These are phyloP conservation scores for Siphamia tubifer DNA, from an alignment of 2,113 vertebrate genomes.

Conservation along the genomic window DNA sequence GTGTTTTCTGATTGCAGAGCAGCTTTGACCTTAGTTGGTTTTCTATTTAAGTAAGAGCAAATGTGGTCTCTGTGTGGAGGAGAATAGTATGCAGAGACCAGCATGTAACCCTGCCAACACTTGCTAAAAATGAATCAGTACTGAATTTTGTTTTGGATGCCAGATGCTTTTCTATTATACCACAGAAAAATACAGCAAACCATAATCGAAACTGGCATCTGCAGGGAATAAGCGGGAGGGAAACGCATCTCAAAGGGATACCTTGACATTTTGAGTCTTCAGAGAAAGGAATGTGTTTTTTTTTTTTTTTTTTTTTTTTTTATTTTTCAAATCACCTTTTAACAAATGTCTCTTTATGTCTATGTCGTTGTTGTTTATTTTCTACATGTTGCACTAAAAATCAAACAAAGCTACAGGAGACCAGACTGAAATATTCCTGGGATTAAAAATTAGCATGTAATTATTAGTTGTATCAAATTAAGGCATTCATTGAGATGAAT, in stretches of 20 bases:
- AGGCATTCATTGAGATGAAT: too few species aligned
- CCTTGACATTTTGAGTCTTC: conserved; percentile 16
- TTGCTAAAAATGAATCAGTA: conserved; percentile 39
- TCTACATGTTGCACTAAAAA: background rate
- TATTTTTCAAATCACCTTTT: background rate
- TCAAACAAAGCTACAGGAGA: background rate
- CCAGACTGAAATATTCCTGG: too few species aligned
- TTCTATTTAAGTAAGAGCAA: conserved; percentile 33
- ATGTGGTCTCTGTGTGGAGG: conserved; percentile 23
- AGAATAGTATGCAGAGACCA: conserved; percentile 36
- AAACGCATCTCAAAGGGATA: conserved; percentile 24
- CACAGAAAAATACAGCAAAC: conserved; percentile 19
- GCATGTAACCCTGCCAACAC: conserved; percentile 30
- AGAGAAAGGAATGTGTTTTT: background rate
- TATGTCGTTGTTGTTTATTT: too few species aligned
- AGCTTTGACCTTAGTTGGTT: conserved; percentile 18
- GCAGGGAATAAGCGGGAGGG: background rate
- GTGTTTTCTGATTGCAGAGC: background rate
- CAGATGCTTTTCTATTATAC: conserved; percentile 24
- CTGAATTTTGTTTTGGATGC: conserved; percentile 40
- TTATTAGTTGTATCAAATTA: too few species aligned
- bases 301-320: too few species aligned
- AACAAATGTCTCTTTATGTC: background rate
- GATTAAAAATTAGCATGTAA: too few species aligned
- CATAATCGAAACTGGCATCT: conserved; percentile 17